These are phyloP conservation scores for Heteromormyrus szaboi DNA, from an alignment of 2,797 vertebrate species.

Conservation along the genomic window DNA sequence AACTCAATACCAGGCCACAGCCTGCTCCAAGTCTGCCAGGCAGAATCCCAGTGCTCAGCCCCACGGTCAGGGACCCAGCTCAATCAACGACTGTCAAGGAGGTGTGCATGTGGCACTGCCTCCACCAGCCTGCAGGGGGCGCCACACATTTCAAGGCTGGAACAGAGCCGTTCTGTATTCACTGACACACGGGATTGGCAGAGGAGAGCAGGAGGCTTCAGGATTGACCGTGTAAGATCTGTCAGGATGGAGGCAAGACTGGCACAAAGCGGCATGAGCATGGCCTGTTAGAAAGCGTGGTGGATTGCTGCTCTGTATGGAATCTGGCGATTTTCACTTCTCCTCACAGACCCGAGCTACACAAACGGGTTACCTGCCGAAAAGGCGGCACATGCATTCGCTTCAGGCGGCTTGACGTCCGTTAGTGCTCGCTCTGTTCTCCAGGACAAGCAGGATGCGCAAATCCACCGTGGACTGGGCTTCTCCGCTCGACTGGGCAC, in stretches of 20 bases:
- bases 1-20: background rate
- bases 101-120: background rate
- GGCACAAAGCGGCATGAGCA: no score
- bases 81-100: background rate
- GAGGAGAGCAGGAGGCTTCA: background rate
- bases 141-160: background rate
- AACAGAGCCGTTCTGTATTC: background rate
- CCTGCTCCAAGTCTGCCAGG: background rate
- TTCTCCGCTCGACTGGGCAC: background rate
- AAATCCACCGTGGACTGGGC: background rate
- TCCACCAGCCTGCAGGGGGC: background rate
- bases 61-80: background rate
- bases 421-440: background rate
- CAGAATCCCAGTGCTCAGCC: no score
- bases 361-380: background rate
- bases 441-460: background rate
- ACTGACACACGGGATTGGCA: background rate
- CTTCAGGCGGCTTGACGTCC: background rate
- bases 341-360: background rate
- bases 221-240: background rate
- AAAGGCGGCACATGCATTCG: background rate
- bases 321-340: background rate
- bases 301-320: background rate
- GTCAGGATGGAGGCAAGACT: background rate
- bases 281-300: background rate